phyloP scores from a whole-genome alignment of 2,113 vertebrate genomes.

The Plestiodon gilberti region DNA sequence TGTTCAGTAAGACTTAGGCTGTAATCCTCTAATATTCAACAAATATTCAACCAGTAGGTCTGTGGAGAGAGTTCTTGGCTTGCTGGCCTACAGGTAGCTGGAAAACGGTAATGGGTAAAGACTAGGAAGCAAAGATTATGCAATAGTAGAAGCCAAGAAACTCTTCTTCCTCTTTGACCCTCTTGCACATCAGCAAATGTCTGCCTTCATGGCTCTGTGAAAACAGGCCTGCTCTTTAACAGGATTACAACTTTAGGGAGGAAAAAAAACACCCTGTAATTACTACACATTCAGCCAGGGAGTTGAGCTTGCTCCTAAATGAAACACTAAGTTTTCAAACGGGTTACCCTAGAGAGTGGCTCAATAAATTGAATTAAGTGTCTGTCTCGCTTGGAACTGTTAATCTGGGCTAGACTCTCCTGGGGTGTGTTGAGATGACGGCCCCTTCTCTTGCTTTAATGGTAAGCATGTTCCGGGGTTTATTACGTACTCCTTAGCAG shows the following conservation, averaged over 20 bases:
- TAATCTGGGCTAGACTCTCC: not conserved
- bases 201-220: not conserved
- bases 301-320: slow-evolving; percentile 31
- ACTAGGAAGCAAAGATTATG: fast-evolving
- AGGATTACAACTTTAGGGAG: not conserved
- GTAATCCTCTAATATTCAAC: too few relatives aligned
- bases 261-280: not conserved
- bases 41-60: not conserved
- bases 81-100: not conserved
- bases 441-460: not conserved
- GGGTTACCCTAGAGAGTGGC: not conserved
- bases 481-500: not conserved
- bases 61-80: not conserved
- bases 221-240: not conserved
- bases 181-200: fast-evolving
- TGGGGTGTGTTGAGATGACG: not conserved
- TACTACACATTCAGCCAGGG: not conserved
- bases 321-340: not conserved
- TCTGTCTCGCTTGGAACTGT: not conserved
- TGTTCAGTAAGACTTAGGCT: too few relatives aligned
- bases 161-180: not conserved
- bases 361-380: slow-evolving; percentile 14
- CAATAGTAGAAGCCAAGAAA: not conserved
- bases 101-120: not conserved
- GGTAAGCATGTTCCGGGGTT: fast-evolving